A percentile compares a stretch with the other conserved stretches of the same genome.
Conservation (phyloP, 2,113 vertebrate species). For the Onychorhynchus coronatus region DNA sequence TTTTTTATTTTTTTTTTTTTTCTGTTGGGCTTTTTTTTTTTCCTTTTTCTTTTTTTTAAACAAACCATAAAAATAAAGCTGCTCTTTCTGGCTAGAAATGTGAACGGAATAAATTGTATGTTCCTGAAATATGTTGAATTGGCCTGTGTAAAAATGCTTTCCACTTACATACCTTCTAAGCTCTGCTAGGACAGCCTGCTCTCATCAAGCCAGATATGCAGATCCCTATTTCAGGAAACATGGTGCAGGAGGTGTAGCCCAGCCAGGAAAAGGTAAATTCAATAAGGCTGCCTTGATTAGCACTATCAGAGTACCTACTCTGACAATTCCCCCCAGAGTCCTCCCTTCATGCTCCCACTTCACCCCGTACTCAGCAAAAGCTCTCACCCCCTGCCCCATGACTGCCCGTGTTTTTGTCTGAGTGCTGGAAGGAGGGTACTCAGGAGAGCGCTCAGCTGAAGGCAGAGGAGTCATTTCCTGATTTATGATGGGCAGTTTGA, state of each 20-base stretch:
- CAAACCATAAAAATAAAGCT: slow-evolving; percentile 27
- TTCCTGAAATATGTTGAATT: slow-evolving; percentile 49
- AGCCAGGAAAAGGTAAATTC: not conserved
- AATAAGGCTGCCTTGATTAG: not conserved
- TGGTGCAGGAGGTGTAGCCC: not conserved
- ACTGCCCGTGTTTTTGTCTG: accelerated
- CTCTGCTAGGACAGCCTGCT: slow-evolving; percentile 20
- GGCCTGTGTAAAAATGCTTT: slow-evolving; percentile 39
- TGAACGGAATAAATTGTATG: slow-evolving; percentile 42
- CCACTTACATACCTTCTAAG: slow-evolving; percentile 31
- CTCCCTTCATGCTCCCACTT: accelerated
- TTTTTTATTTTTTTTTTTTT: not conserved
- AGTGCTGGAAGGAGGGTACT: not conserved
- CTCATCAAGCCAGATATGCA: not conserved
- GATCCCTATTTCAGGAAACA: slow-evolving; percentile 54
- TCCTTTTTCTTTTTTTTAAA: not conserved
- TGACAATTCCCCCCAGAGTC: accelerated
- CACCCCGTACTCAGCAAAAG: not conserved
- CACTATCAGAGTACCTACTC: not conserved
- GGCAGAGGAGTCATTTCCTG: not conserved
- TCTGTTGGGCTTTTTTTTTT: not conserved
- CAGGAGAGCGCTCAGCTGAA: not conserved
- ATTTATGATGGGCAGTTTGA: not conserved
- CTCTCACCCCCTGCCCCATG: not conserved
- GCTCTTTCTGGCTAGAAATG: not conserved